Percentiles rank a stretch among this genome's conserved stretches.
Conservation (phyloP, 2,113 vertebrate species). For the Ariopsis seemanni region DNA sequence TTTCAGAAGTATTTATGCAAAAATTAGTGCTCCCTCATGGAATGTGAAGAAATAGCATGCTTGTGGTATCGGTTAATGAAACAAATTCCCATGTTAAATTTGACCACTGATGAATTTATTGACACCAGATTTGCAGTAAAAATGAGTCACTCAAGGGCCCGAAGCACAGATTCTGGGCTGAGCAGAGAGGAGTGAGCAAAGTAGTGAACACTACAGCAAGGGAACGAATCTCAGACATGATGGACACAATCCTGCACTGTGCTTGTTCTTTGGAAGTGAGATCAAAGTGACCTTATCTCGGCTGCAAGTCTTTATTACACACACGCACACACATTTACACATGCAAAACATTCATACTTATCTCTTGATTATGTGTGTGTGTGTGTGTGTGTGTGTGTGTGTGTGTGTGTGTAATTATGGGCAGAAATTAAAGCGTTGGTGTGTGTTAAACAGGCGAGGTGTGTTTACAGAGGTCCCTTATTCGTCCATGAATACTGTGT, state of each 20-base stretch:
- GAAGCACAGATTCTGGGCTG: not conserved
- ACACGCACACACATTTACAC: conserved; percentile 27
- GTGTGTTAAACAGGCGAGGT: conserved; percentile 10
- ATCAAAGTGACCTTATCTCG: conserved; percentile 17
- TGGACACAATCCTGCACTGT: not conserved
- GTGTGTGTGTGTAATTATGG: not conserved
- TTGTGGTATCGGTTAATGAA: not conserved
- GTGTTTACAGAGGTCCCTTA: conserved; percentile 30
- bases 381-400: not conserved
- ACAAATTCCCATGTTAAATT: not conserved
- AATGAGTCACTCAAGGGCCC: not conserved
- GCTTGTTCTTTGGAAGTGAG: not conserved
- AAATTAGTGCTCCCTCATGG: not conserved
- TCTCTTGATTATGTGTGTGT: conserved; percentile 17
- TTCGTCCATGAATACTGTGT: not conserved
- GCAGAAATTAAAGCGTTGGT: not conserved
- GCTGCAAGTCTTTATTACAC: not conserved
- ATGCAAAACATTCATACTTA: conserved; percentile 11
- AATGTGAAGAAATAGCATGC: not conserved
- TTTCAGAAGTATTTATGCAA: not conserved
- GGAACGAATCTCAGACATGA: not conserved
- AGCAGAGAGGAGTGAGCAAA: not conserved
- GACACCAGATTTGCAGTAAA: not conserved
- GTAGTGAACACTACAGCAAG: not conserved
- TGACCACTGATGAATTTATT: not conserved